These are phyloP conservation scores for Octopus bimaculoides DNA, from an alignment of 1,140 invertebrate genomes.

Conservation along the genomic window DNA sequence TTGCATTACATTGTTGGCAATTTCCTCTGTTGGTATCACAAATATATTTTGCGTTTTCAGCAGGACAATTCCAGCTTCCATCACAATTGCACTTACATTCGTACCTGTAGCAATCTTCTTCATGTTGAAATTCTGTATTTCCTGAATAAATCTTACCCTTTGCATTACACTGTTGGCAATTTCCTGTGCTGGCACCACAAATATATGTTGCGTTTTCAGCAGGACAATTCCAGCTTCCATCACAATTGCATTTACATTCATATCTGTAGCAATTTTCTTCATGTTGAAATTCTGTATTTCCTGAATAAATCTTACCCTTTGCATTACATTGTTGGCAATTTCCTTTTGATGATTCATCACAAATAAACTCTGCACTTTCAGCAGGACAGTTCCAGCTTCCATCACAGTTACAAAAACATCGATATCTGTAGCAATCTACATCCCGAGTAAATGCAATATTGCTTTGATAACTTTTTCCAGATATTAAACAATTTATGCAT, in stretches of 20 bases:
- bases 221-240: conserved; percentile 34
- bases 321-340: conserved; percentile 15
- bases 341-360: background rate
- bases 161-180: too few relatives aligned
- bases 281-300: conserved; percentile 18
- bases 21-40: too few relatives aligned
- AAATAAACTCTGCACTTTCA: background rate
- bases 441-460: background rate
- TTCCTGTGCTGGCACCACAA: too few relatives aligned
- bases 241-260: conserved; percentile 29
- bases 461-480: background rate
- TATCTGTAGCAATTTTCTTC: conserved; percentile 24
- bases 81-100: too few relatives aligned
- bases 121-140: too few relatives aligned
- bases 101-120: too few relatives aligned
- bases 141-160: too few relatives aligned
- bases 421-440: background rate
- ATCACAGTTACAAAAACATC: conserved; percentile 21
- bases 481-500: conserved; percentile 2
- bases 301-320: conserved; percentile 9
- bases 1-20: too few relatives aligned
- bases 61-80: too few relatives aligned
- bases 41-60: too few relatives aligned
- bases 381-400: conserved; percentile 16
- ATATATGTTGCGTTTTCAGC: background rate